Conservation (phyloP, 30 jellyfish, hydroid and myxozoan genomes). For the Chironex yamaguchii region DNA sequence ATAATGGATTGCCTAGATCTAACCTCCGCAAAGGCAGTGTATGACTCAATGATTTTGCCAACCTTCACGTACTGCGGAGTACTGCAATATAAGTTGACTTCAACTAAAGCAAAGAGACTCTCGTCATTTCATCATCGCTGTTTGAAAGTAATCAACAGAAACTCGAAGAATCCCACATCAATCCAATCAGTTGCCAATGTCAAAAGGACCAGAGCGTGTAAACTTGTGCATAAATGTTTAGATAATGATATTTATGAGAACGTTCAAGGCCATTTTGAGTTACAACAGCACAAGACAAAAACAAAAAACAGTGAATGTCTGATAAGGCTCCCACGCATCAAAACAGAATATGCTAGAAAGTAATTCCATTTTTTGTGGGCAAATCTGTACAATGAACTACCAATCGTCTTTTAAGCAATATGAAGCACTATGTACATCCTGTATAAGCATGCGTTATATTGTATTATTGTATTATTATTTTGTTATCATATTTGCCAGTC, state of each 20-base stretch:
- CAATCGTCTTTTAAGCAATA: slow-evolving; percentile 20
- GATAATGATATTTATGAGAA: not conserved
- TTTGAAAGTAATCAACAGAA: slow-evolving; percentile 21
- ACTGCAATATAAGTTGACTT: too few relatives aligned
- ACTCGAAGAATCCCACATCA: slow-evolving; percentile 26
- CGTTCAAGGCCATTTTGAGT: slow-evolving; percentile 34
- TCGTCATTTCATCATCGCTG: slow-evolving; percentile 50
- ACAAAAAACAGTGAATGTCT: slow-evolving; percentile 2
- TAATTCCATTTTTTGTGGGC: not conserved
- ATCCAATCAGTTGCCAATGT: slow-evolving; percentile 44
- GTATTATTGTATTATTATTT: too few relatives aligned
- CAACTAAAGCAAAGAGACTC: slow-evolving; percentile 54
- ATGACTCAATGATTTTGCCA: slow-evolving; percentile 50
- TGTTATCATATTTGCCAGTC: too few relatives aligned
- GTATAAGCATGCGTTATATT: too few relatives aligned
- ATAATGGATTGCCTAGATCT: slow-evolving; percentile 37
- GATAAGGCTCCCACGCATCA: slow-evolving; percentile 33
- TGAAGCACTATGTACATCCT: slow-evolving; percentile 1
- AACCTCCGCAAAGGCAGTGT: slow-evolving; percentile 59
- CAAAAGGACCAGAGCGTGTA: slow-evolving; percentile 47
- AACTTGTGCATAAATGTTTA: slow-evolving; percentile 46
- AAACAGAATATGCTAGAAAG: slow-evolving; percentile 26
- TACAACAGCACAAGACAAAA: slow-evolving; percentile 28
- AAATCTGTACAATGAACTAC: not conserved
- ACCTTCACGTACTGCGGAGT: slow-evolving; percentile 38